Percentiles rank a stretch among this genome's conserved stretches.
These are phyloP conservation scores for Calliopum simillimum DNA, from an alignment of 2,888 invertebrate genomes.

Conservation along the genomic window DNA sequence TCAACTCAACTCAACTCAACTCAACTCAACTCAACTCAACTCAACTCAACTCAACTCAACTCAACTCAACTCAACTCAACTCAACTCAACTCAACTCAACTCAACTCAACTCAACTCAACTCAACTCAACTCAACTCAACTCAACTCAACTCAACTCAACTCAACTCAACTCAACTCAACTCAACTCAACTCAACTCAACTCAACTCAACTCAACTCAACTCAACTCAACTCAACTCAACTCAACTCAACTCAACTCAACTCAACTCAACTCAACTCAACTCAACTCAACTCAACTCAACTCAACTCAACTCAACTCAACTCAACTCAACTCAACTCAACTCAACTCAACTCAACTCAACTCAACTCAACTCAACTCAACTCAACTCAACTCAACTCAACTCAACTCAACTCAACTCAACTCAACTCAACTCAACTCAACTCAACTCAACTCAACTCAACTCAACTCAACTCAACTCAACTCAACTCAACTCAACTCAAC, in stretches of 20 bases:
- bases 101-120: slow-evolving; percentile 32
- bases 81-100: slow-evolving; percentile 32
- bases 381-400: slow-evolving; percentile 31
- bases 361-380: slow-evolving; percentile 31
- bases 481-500: slow-evolving; percentile 32
- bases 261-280: slow-evolving; percentile 33
- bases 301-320: slow-evolving; percentile 31
- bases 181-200: slow-evolving; percentile 34
- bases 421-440: slow-evolving; percentile 3
- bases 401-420: slow-evolving; percentile 31
- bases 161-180: slow-evolving; percentile 33
- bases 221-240: slow-evolving; percentile 33
- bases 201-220: slow-evolving; percentile 34
- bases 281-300: slow-evolving; percentile 32
- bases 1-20: slow-evolving; percentile 8
- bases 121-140: slow-evolving; percentile 34
- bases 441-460: slow-evolving; percentile 34
- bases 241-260: slow-evolving; percentile 34
- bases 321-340: slow-evolving; percentile 33
- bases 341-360: slow-evolving; percentile 25
- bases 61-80: slow-evolving; percentile 16
- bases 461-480: slow-evolving; percentile 34
- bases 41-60: slow-evolving; percentile 9
- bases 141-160: slow-evolving; percentile 31
- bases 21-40: slow-evolving; percentile 10